Evolutionary conservation across 2,797 vertebrate genomes (phyloP).

Genomic region (Scolopax rusticola): DNA sequence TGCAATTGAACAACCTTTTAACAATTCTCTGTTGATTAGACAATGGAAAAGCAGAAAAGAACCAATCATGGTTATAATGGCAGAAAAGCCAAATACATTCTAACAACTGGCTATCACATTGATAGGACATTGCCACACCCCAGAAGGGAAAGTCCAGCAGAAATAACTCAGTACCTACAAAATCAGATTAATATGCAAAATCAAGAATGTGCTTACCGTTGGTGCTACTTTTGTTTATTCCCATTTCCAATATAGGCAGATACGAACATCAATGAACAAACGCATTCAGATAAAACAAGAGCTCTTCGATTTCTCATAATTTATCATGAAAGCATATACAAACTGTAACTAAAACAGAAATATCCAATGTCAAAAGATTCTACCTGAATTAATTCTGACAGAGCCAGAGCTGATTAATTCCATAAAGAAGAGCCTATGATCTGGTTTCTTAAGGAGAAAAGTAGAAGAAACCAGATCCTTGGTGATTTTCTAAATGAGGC

Average conservation of each 20-base stretch:
- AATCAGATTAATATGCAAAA: not conserved
- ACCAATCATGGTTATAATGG: conserved; percentile 6
- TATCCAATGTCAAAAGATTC: not conserved
- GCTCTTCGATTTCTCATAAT: not conserved
- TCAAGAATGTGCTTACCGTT: not conserved
- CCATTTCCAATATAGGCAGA: not conserved
- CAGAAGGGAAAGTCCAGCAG: not conserved
- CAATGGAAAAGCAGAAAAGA: conserved; percentile 47
- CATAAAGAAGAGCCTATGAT: conserved; percentile 1
- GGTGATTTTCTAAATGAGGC: conserved; percentile 3
- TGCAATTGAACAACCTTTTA: conserved; percentile 42
- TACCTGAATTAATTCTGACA: not conserved
- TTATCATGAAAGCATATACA: not conserved
- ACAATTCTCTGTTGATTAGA: conserved; percentile 70
- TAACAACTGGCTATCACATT: not conserved
- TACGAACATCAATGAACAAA: not conserved
- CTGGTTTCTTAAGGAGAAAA: conserved; percentile 6
- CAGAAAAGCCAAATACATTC: conserved; percentile 35
- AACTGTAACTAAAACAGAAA: not conserved
- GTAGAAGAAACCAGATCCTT: conserved; percentile 29
- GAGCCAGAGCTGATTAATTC: not conserved
- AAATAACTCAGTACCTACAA: not conserved
- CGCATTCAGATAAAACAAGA: not conserved
- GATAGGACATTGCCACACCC: not conserved
- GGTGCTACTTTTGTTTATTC: not conserved